These are phyloP conservation scores for Colistium nudipinnis DNA, from an alignment of 2,113 vertebrate genomes.

Conservation along the genomic window DNA sequence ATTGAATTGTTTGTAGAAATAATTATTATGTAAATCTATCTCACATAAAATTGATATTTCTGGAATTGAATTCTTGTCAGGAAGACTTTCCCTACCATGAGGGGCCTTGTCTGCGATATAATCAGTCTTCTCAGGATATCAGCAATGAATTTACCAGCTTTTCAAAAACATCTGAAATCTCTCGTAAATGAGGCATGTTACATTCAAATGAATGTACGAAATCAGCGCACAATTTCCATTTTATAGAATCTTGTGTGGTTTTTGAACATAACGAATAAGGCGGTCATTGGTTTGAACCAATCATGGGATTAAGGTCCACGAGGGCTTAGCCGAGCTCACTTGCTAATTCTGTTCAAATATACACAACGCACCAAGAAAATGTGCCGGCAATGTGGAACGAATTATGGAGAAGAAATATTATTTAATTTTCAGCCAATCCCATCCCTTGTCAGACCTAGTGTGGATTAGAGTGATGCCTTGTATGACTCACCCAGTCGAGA, in stretches of 20 bases:
- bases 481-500: not conserved
- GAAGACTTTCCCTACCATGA: too few relatives aligned
- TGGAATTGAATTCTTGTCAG: too few relatives aligned
- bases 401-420: conserved; percentile 35
- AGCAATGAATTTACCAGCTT: too few relatives aligned
- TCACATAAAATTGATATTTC: too few relatives aligned
- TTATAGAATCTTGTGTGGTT: not conserved
- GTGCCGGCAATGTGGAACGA: not conserved
- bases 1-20: too few relatives aligned
- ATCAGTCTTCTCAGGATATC: too few relatives aligned
- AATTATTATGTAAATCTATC: too few relatives aligned
- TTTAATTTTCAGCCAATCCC: conserved; percentile 16
- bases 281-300: not conserved
- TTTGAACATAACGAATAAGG: conserved; percentile 1
- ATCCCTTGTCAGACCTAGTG: conserved; percentile 6
- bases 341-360: not conserved
- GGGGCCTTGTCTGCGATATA: too few relatives aligned
- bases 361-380: not conserved
- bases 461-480: not conserved
- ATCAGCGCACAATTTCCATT: conserved; percentile 1
- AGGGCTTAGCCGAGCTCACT: not conserved
- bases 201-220: conserved; percentile 1
- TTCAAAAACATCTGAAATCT: too few relatives aligned
- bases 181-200: too few relatives aligned
- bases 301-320: not conserved